Percentiles rank a stretch among this genome's conserved stretches.
These are phyloP conservation scores for Gastrophysa polygoni DNA, from an alignment of 2,888 invertebrate genomes.

Conservation along the genomic window DNA sequence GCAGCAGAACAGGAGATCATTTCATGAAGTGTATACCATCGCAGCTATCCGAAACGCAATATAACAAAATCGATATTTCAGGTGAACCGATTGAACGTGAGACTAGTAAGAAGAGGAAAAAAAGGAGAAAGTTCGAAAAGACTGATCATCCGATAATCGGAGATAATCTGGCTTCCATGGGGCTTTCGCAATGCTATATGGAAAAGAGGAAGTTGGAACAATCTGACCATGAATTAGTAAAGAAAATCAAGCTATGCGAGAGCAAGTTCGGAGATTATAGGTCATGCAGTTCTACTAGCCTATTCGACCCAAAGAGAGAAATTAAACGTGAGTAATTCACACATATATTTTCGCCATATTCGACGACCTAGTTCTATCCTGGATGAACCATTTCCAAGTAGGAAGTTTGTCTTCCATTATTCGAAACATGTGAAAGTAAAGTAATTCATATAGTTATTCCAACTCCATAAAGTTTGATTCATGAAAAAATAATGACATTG, in stretches of 20 bases:
- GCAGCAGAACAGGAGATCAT: slow-evolving; percentile 12
- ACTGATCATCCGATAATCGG: neutral
- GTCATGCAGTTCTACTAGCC: slow-evolving; percentile 30
- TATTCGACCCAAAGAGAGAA: slow-evolving; percentile 34
- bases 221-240: slow-evolving; percentile 20
- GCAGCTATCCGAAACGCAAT: neutral
- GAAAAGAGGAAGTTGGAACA: slow-evolving; percentile 24
- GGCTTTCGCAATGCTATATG: neutral
- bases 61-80: slow-evolving; percentile 7
- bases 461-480: too few relatives aligned
- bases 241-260: slow-evolving; percentile 30
- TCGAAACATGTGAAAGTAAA: too few relatives aligned
- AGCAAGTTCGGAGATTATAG: slow-evolving; percentile 26
- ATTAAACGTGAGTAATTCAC: slow-evolving; percentile 28
- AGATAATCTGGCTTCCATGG: neutral
- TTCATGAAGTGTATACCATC: slow-evolving; percentile 29
- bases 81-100: slow-evolving; percentile 5
- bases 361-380: too few relatives aligned
- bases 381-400: too few relatives aligned
- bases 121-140: slow-evolving; percentile 15
- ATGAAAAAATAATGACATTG: too few relatives aligned
- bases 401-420: too few relatives aligned
- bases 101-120: slow-evolving; percentile 9
- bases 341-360: neutral
- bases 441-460: too few relatives aligned